Percentiles rank a stretch among this genome's conserved stretches.
Conservation (phyloP, 2,888 invertebrate genomes). For the Phlogophora meticulosa region DNA sequence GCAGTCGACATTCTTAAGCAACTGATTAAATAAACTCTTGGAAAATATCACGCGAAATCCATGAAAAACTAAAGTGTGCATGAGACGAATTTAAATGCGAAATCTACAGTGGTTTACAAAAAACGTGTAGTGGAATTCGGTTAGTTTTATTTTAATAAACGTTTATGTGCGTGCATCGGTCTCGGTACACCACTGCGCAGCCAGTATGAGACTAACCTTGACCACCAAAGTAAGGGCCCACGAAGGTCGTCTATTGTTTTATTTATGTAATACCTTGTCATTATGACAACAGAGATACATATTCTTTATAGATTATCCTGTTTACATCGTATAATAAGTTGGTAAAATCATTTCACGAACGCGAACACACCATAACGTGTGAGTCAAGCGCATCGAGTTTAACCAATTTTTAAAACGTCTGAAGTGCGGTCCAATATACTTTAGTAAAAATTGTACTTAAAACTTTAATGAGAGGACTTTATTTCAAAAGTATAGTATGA, state of each 20-base stretch:
- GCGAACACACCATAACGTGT: background rate
- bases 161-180: conserved; percentile 13
- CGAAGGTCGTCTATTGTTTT: conserved; percentile 60
- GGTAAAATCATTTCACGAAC: conserved; percentile 10
- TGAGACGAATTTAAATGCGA: conserved; percentile 19
- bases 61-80: background rate
- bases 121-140: conserved; percentile 6
- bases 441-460: conserved; percentile 52
- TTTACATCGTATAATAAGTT: background rate
- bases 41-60: conserved; percentile 4
- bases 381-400: background rate
- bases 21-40: background rate
- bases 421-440: conserved; percentile 31
- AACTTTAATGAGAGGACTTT: conserved; percentile 60
- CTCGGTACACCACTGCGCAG: conserved; percentile 1
- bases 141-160: conserved; percentile 9
- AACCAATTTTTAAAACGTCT: conserved; percentile 30
- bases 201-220: conserved; percentile 48
- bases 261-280: conserved; percentile 28
- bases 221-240: conserved; percentile 44
- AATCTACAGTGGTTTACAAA: conserved; percentile 11
- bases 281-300: conserved; percentile 18
- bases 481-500: conserved; percentile 72
- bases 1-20: too few species aligned
- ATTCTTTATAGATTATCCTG: conserved; percentile 16